Conservation (phyloP, 2,888 invertebrate species). For the Venustoraphidia nigricollis region DNA sequence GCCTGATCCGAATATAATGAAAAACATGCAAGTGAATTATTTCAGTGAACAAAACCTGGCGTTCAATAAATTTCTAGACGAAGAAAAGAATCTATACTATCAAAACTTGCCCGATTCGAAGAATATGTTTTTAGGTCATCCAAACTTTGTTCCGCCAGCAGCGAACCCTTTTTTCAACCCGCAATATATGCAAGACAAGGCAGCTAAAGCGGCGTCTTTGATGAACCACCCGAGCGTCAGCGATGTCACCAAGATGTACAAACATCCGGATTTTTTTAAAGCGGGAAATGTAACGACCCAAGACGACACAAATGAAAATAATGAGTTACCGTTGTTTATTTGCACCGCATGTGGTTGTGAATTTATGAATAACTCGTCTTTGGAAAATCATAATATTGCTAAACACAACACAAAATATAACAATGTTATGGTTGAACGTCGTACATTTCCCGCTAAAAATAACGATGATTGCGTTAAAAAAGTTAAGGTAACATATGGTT, state of each 20-base stretch:
- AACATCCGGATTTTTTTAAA: constrained; percentile 41
- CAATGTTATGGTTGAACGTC: constrained; percentile 10
- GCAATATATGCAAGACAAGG: constrained; percentile 4
- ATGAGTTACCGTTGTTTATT: constrained; percentile 30
- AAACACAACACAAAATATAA: constrained; percentile 21
- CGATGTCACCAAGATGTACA: constrained; percentile 6
- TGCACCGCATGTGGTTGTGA: constrained; percentile 37
- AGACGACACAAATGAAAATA: constrained; percentile 20
- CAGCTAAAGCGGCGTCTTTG: constrained; percentile 3
- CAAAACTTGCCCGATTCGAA: constrained; percentile 6
- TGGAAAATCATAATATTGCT: constrained; percentile 31
- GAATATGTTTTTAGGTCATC: constrained; percentile 5
- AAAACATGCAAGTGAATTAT: constrained; percentile 6
- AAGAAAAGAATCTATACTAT: constrained; percentile 6
- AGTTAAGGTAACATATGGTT: background rate
- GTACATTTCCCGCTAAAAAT: constrained; percentile 31
- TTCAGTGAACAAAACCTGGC: constrained; percentile 5
- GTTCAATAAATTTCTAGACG: constrained; percentile 5
- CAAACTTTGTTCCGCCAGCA: constrained; percentile 3
- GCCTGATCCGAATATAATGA: constrained; percentile 5
- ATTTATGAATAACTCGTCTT: constrained; percentile 32
- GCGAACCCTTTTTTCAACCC: constrained; percentile 6
- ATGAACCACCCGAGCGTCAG: constrained; percentile 2
- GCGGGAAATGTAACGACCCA: constrained; percentile 33
- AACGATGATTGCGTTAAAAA: constrained; percentile 15